Conservation (phyloP, 2,888 invertebrate genomes). For the Ellobium chinense region DNA sequence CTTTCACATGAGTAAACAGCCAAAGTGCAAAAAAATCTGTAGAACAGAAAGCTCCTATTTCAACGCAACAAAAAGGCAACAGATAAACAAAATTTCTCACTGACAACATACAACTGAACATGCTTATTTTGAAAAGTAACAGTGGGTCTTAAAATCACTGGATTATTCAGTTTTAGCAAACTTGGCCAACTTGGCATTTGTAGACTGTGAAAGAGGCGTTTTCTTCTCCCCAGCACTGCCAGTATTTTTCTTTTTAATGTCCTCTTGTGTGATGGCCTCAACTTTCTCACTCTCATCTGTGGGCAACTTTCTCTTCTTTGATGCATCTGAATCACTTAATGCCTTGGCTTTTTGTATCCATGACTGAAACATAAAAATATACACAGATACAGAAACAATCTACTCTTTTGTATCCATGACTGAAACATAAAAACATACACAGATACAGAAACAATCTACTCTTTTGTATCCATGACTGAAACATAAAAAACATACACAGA, state of each 20-base stretch:
- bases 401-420: background rate
- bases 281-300: constrained; percentile 18
- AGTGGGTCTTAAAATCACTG: no score
- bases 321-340: constrained; percentile 51
- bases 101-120: no score
- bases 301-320: constrained; percentile 55
- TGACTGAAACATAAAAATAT: constrained; percentile 47
- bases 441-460: background rate
- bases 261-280: constrained; percentile 14
- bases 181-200: constrained; percentile 66
- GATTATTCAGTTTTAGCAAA: constrained; percentile 56
- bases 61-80: no score
- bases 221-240: constrained; percentile 47
- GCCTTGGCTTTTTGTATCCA: constrained; percentile 66
- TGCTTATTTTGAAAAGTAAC: no score
- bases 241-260: constrained; percentile 16
- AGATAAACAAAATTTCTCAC: no score
- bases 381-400: background rate
- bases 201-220: constrained; percentile 59
- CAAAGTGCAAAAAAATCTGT: no score
- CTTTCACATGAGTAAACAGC: no score
- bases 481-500: background rate
- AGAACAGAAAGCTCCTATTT: no score
- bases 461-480: background rate
- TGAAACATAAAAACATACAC: background rate